Evolutionary conservation across 2,113 vertebrate genomes (phyloP).

Genomic region (chimpanzee (Pan troglodytes)): NHGRI_mPanTro3-v2.1_pri NC_072403.2:171491501-171492000

Average conservation of each 20-base stretch:
- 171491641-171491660: too few species aligned
- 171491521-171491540: rapidly evolving
- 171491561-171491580: background rate
- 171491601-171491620: background rate
- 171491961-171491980: background rate
- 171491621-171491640: background rate
- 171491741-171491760: background rate
- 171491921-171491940: rapidly evolving
- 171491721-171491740: background rate
- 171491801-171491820: rapidly evolving
- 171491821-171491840: background rate
- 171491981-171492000: background rate
- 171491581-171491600: background rate
- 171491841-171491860: background rate
- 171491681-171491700: background rate
- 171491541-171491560: background rate
- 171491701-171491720: background rate
- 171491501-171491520: background rate
- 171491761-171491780: background rate
- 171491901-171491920: background rate
- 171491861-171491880: background rate
- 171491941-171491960: background rate
- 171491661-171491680: background rate
- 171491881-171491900: background rate
- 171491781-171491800: background rate